Evolutionary conservation across 2,113 vertebrate species (phyloP).

Genomic region (Eurystomus gularis): DNA sequence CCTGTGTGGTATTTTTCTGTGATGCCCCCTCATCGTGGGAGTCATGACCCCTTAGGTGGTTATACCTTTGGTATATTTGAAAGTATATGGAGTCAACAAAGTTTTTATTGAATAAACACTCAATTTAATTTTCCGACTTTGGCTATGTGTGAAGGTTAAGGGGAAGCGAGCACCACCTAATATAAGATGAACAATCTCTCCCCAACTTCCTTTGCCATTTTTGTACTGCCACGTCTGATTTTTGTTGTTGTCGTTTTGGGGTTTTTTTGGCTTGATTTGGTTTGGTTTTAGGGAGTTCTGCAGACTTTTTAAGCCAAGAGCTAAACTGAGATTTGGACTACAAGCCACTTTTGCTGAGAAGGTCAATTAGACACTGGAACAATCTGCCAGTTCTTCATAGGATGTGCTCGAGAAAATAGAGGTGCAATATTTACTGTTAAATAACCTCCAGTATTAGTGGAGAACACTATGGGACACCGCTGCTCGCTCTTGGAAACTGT

Average conservation of each 20-base stretch:
- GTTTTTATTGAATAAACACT: background rate
- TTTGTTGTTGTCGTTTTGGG: too few species aligned
- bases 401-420: background rate
- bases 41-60: background rate
- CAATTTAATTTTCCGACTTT: background rate
- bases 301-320: background rate
- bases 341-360: background rate
- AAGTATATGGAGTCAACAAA: background rate
- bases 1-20: background rate
- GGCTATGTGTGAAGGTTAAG: background rate
- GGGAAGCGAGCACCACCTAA: background rate
- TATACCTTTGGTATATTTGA: background rate
- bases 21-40: background rate
- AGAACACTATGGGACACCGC: background rate
- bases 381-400: background rate
- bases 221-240: background rate
- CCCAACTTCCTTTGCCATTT: background rate
- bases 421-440: background rate
- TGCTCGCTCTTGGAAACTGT: background rate
- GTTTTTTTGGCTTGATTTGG: too few species aligned
- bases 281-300: background rate
- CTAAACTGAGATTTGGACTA: background rate
- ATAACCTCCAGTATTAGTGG: background rate
- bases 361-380: background rate
- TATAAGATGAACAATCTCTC: background rate